Evolutionary conservation across 2,797 vertebrate genomes (phyloP), one percentile per base, ranked within the genome.

Genomic region (Podarcis lilfordi): DNA sequence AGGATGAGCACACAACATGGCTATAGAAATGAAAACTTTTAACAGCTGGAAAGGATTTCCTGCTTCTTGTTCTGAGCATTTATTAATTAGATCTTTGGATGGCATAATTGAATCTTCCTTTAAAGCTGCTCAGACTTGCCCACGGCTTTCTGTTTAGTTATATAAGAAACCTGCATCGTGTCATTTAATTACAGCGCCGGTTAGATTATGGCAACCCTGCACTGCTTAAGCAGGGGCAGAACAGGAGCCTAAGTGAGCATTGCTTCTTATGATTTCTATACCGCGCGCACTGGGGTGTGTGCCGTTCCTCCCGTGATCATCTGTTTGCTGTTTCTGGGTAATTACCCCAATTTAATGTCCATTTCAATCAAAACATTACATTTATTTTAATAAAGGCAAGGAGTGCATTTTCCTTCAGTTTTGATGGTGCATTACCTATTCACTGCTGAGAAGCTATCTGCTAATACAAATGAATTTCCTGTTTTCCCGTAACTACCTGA

Each of bases 91-190:
- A 90, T 91, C 88, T 91, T 89, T 80, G 86, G 69, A 72, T 88
- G 87, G 92, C 74, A 91, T 94, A 95, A 94, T 94, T 94, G 93
- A 95, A 95, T 92, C 85, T 91, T 89, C 89, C 91, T 91, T 91
- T 89, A 89, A 85, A 77, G 69, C 80, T 90, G 75, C 77, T 94
- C 84, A 86, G 81, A 88, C 88, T 80, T 92, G 88, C 92, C 90
- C 92, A 23, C 68, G 87, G 88, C 91, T 89, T 94, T 95, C 76
- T 79, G 32, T 89, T 91, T 90, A 76, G 72, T 91, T 95, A 79
- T 87, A 68, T 92, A 93, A 95, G 90, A 91, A 95, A 95, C 85
- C 90, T 90, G 82, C 90, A 74, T 90, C 80, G 66, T 87, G 9
- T 68, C 94, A 91, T 91, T 94, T 94, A 95, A 95, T 95, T 93